phyloP scores from a whole-genome alignment of 2,888 invertebrate species.

The Dryadula phaetusa region DNA sequence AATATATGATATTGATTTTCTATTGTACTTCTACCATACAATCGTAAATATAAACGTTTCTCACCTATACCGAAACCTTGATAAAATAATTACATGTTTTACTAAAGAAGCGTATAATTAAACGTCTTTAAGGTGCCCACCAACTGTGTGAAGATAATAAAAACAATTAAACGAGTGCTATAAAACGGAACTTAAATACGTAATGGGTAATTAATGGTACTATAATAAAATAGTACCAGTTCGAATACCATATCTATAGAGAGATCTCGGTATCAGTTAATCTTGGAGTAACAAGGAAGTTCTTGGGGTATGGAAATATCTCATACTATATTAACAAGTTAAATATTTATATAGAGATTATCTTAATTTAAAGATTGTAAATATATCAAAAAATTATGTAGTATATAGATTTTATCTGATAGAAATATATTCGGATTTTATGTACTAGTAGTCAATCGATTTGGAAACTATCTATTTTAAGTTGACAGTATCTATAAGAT shows the following conservation, averaged over 20 bases:
- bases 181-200: constrained; percentile 56
- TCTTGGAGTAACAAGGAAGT: constrained; percentile 47
- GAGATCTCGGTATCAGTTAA: constrained; percentile 54
- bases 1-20: background rate
- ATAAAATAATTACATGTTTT: constrained; percentile 64
- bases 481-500: too few relatives aligned
- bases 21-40: background rate
- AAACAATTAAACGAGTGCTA: constrained; percentile 63
- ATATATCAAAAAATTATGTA: too few relatives aligned
- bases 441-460: too few relatives aligned
- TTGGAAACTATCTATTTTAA: too few relatives aligned
- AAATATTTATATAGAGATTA: background rate
- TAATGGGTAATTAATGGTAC: constrained; percentile 60
- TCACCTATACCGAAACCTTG: constrained; percentile 53
- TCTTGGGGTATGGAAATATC: background rate
- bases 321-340: background rate
- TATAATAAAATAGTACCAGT: constrained; percentile 52
- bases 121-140: constrained; percentile 56
- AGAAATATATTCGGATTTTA: too few relatives aligned
- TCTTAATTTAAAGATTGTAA: too few relatives aligned
- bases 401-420: too few relatives aligned
- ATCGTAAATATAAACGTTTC: constrained; percentile 38
- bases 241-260: constrained; percentile 58
- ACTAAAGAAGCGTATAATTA: constrained; percentile 60
- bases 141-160: constrained; percentile 69